Percentiles rank a stretch among this genome's conserved stretches.
Evolutionary conservation across 53 echinoderm and acorn worm species (phyloP).

Genomic region (Mesocentrotus franciscanus): DNA sequence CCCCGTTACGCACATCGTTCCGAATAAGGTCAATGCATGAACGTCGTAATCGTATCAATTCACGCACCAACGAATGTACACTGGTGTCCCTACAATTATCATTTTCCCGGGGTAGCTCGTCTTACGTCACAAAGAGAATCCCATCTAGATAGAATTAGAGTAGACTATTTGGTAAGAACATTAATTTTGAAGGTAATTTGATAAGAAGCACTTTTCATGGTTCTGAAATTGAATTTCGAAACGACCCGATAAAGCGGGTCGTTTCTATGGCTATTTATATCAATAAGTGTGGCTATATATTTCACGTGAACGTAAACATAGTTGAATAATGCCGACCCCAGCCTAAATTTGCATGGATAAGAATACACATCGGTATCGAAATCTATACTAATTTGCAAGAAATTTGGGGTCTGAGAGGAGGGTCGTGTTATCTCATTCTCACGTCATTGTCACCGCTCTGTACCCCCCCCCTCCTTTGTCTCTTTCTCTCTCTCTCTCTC

Average conservation of each 20-base stretch:
- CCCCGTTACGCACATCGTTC: not conserved
- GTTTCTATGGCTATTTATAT: not conserved
- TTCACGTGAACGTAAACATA: not conserved
- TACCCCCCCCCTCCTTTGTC: too few relatives aligned
- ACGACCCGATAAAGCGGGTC: not conserved
- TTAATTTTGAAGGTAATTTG: not conserved
- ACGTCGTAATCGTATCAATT: constrained; percentile 31
- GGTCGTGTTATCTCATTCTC: too few relatives aligned
- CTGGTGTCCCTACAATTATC: not conserved
- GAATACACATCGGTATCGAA: too few relatives aligned
- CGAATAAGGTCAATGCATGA: constrained; percentile 35
- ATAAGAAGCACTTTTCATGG: not conserved
- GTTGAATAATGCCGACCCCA: not conserved
- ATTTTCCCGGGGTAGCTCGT: constrained; percentile 32
- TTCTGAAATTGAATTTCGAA: not conserved
- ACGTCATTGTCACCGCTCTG: too few relatives aligned
- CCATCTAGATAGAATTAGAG: not conserved
- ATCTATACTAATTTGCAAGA: too few relatives aligned
- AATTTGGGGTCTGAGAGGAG: too few relatives aligned
- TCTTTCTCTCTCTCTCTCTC: too few relatives aligned
- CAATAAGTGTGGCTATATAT: not conserved
- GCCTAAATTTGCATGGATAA: too few relatives aligned
- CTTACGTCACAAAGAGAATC: not conserved
- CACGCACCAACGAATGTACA: not conserved
- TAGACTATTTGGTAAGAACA: not conserved